Conservation (phyloP, 2,797 vertebrate species). For the Clarias platycephalus region DNA sequence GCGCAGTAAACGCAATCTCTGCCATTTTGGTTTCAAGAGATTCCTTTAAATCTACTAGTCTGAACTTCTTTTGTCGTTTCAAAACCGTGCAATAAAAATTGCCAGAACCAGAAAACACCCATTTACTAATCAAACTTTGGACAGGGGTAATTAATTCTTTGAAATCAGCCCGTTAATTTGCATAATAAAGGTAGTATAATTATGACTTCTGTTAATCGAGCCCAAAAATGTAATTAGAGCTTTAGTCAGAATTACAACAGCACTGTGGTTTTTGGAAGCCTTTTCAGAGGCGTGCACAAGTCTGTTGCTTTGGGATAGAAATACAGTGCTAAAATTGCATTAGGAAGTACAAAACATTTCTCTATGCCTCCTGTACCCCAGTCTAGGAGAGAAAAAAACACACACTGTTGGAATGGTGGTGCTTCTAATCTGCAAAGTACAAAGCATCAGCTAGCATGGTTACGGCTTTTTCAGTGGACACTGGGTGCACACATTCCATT, state of each 20-base stretch:
- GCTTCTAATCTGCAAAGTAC: constrained; percentile 76
- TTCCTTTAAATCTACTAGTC: constrained; percentile 21
- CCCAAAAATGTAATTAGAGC: constrained; percentile 80
- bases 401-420: constrained; percentile 64
- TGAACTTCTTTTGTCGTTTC: constrained; percentile 51
- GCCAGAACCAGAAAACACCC: constrained; percentile 70
- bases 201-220: constrained; percentile 78
- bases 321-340: constrained; percentile 63
- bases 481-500: constrained; percentile 60
- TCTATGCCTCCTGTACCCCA: constrained; percentile 55
- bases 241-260: constrained; percentile 74
- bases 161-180: constrained; percentile 78
- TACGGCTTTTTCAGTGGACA: constrained; percentile 56
- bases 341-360: constrained; percentile 60
- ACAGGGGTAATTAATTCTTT: constrained; percentile 80
- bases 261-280: constrained; percentile 67
- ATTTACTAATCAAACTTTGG: constrained; percentile 80
- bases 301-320: constrained; percentile 69
- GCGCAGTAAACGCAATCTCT: constrained; percentile 39
- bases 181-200: constrained; percentile 81
- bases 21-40: constrained; percentile 35
- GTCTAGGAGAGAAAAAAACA: constrained; percentile 60
- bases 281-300: constrained; percentile 63
- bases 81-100: constrained; percentile 61
- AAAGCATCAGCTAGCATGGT: constrained; percentile 65